Evolutionary conservation across 2,797 vertebrate species (phyloP).

Genomic region (Bothrops alternatus): DNA sequence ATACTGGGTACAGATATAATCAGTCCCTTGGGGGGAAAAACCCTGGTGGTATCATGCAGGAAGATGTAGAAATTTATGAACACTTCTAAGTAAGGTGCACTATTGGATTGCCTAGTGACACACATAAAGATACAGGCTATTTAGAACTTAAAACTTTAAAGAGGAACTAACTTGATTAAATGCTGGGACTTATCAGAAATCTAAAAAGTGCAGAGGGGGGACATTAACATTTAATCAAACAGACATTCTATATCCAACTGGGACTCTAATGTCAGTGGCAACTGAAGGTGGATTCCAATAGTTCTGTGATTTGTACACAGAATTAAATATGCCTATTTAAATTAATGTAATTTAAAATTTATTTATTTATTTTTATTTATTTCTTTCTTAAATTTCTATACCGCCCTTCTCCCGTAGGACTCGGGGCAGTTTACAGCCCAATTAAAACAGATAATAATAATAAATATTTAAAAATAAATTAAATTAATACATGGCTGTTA

Average conservation of each 20-base stretch:
- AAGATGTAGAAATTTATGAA: constrained; percentile 46
- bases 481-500: no score
- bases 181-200: background rate
- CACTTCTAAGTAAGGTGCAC: background rate
- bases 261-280: constrained; percentile 1
- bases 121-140: background rate
- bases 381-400: no score
- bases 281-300: constrained; percentile 3
- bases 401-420: no score
- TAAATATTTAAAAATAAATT: no score
- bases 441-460: no score
- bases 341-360: constrained; percentile 17
- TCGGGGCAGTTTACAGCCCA: no score
- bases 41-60: constrained; percentile 28
- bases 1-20: constrained; percentile 39
- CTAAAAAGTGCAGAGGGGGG: background rate
- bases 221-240: constrained; percentile 14
- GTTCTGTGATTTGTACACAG: background rate
- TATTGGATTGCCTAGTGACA: background rate
- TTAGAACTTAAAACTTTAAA: constrained; percentile 10
- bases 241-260: background rate
- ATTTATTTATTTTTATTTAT: no score
- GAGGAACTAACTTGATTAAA: background rate
- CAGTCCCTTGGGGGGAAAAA: constrained; percentile 19
- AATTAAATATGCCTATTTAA: background rate